Evolutionary conservation across 2,888 invertebrate genomes (phyloP).

Genomic region (Drymonia ruficornis): DNA sequence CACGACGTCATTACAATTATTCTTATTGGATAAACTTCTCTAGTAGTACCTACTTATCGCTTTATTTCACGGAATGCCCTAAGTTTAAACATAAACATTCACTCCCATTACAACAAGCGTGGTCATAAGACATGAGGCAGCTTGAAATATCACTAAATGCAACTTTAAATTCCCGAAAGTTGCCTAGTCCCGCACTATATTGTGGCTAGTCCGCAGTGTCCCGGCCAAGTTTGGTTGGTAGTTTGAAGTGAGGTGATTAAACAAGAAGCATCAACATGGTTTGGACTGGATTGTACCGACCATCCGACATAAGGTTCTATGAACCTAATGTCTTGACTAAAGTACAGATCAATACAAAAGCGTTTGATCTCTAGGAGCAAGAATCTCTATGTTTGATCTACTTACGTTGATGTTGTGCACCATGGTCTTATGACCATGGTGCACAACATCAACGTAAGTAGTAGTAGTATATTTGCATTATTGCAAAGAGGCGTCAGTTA

Average conservation of each 20-base stretch:
- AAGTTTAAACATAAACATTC: not conserved
- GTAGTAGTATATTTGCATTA: too few relatives aligned
- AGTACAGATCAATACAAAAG: too few relatives aligned
- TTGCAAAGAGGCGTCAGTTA: too few relatives aligned
- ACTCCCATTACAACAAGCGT: not conserved
- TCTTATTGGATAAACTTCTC: too few relatives aligned
- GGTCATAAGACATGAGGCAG: not conserved
- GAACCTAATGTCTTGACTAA: not conserved
- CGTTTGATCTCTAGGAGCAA: too few relatives aligned
- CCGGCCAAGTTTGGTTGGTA: constrained; percentile 26
- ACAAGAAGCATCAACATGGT: constrained; percentile 39
- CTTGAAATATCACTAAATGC: constrained; percentile 17
- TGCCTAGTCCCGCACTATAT: constrained; percentile 32
- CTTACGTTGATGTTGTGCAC: too few relatives aligned
- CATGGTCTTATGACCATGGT: too few relatives aligned
- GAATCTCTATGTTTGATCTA: too few relatives aligned
- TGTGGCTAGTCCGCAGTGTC: constrained; percentile 36
- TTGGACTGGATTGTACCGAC: not conserved
- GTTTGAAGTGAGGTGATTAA: constrained; percentile 41
- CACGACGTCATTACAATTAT: too few relatives aligned
- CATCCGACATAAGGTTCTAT: not conserved
- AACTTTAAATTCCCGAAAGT: constrained; percentile 38
- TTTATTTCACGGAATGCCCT: too few relatives aligned
- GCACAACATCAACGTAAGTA: too few relatives aligned
- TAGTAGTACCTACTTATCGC: too few relatives aligned